Percentiles rank a stretch among this genome's conserved stretches.
Conservation (phyloP, 2,113 vertebrate genomes). For the Leucosticte australis region DNA sequence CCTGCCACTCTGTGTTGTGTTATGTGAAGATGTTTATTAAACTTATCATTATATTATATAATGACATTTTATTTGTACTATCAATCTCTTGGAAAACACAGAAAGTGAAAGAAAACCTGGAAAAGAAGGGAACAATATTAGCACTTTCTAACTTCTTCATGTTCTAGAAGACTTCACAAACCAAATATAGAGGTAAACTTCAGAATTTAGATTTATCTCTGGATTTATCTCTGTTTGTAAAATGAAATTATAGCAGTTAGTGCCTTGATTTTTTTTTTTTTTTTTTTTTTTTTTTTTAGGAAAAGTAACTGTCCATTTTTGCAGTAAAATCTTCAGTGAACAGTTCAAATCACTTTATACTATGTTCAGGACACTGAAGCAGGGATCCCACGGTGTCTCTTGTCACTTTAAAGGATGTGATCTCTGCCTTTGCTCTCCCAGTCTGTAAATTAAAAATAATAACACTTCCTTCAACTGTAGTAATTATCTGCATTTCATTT, state of each 20-base stretch:
- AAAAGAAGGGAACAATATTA: not conserved
- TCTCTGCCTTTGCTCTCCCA: not conserved
- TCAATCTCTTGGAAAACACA: not conserved
- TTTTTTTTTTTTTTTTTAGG: too few species aligned
- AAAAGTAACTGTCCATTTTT: not conserved
- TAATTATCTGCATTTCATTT: not conserved
- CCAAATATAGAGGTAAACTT: not conserved
- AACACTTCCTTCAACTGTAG: not conserved
- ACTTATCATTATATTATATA: not conserved
- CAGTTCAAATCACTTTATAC: not conserved
- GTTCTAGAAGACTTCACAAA: not conserved
- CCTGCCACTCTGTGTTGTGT: not conserved
- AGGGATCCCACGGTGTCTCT: not conserved
- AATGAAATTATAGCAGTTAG: not conserved
- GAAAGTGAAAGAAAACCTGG: not conserved
- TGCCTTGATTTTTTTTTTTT: not conserved
- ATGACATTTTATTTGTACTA: not conserved
- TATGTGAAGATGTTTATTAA: not conserved
- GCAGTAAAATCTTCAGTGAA: not conserved
- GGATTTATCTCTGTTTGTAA: not conserved
- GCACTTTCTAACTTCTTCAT: not conserved
- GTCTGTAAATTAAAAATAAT: not conserved
- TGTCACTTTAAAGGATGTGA: not conserved
- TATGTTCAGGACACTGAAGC: not conserved
- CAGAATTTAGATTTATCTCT: not conserved